Evolutionary conservation across 2,113 vertebrate genomes (phyloP).

Genomic region (Sturnira hondurensis): DNA sequence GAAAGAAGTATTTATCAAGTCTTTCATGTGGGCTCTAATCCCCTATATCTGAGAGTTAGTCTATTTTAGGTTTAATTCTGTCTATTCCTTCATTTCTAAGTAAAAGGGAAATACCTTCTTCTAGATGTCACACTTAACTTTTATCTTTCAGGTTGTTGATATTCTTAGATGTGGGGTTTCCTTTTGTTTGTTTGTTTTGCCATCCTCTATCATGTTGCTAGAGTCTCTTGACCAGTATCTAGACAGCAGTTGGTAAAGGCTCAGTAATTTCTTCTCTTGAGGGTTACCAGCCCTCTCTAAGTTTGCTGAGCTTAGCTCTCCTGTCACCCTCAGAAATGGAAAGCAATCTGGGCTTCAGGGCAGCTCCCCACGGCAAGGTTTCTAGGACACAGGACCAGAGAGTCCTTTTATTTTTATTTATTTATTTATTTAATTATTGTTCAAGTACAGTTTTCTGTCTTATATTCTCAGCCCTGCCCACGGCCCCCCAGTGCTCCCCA

Average conservation of each 20-base stretch:
- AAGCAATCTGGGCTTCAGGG: not conserved
- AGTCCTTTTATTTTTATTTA: too few relatives aligned
- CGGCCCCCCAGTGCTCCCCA: too few relatives aligned
- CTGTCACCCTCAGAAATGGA: not conserved
- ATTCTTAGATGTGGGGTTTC: not conserved
- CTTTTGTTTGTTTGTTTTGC: not conserved
- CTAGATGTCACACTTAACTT: not conserved
- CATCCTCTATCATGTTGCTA: not conserved
- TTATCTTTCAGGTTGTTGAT: not conserved
- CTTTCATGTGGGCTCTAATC: not conserved
- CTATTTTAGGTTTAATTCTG: not conserved
- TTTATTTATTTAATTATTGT: too few relatives aligned
- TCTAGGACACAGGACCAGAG: too few relatives aligned
- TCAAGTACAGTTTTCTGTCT: too few relatives aligned
- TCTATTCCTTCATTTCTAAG: not conserved
- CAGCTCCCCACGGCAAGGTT: not conserved
- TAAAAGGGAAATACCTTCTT: not conserved
- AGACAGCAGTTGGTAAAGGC: not conserved
- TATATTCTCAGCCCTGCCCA: too few relatives aligned
- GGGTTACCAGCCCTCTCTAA: not conserved
- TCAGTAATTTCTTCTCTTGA: not conserved
- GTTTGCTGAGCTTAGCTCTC: not conserved
- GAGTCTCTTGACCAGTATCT: not conserved
- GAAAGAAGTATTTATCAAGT: not conserved
- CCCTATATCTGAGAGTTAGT: not conserved